Base-by-base conservation (phyloP, 1,140 invertebrate genomes). In the Dreissena rostriformis region DNA sequence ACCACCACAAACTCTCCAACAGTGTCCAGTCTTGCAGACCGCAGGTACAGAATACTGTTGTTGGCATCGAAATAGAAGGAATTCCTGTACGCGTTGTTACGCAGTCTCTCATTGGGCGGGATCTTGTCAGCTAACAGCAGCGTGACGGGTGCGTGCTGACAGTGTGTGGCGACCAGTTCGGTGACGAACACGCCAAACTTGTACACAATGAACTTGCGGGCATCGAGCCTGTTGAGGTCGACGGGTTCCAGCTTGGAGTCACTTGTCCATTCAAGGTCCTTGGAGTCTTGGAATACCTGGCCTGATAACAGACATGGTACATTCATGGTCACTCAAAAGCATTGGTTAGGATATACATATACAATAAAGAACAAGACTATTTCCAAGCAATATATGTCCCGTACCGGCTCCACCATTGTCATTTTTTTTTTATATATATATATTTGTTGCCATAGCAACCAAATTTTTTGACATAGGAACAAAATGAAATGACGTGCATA, bases 51-150 rank as follows among this genome's bases (percentile, higher is more conserved):
- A 39, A 92, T 91, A 61, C 86, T 88, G 84, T 93, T 93, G 82
- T 88, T 93, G 76, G 90, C 92, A 85, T 93, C 92, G 70, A 89
- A 93, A 76, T 91, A 85, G 90, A 93, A 93, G 14, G 92, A 92
- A 86, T 93, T 93, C 57, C 91, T 84, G 84, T 91, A 93, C 15
- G 88, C 80, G 83, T 93, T 93, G 7, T 86, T 83, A 0, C 87
- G 70, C 19, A 93, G 84, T 7, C 91, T 83, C 55, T 83, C 84
- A 71, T 91, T 93, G 52, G 90, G 76, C 71, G 92, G 92, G 29
- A 92, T 90, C 79, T 88, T 90, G 53, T 93, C 88, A 6, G 92
- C 92, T 10, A 93, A 80, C 14, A 93, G 87, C 11, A 93, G 85
- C 8, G 91, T 93, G 22, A 93, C 86, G 39, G 92, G 91, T 22